Evolutionary conservation across 2,113 vertebrate species (phyloP).

Genomic region (Anolis sagrei): DNA sequence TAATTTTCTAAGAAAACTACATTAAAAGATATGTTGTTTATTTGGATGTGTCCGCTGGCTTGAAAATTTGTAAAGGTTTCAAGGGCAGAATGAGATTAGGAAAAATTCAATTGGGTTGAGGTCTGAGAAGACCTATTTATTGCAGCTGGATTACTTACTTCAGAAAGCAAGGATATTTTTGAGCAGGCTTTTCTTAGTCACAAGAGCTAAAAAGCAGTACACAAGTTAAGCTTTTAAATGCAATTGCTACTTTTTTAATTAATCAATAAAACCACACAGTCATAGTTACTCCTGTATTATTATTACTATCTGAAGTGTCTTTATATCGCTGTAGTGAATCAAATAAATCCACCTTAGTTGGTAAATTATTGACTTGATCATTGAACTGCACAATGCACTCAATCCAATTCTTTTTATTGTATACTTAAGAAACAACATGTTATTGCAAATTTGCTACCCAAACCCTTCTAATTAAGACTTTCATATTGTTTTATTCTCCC

Average conservation of each 20-base stretch:
- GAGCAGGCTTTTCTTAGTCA: background rate
- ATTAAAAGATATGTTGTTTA: too few relatives aligned
- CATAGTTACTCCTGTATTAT: background rate
- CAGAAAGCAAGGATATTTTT: background rate
- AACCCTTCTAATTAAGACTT: conserved; percentile 49
- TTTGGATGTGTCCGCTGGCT: too few relatives aligned
- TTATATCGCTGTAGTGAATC: conserved; percentile 47
- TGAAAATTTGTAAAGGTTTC: background rate
- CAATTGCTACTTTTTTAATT: conserved; percentile 47
- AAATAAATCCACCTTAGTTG: conserved; percentile 64
- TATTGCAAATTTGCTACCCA: conserved; percentile 36
- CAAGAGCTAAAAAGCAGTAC: background rate
- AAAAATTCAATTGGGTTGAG: background rate
- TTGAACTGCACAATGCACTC: conserved; percentile 44
- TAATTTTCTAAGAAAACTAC: too few relatives aligned
- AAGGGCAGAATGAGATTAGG: background rate
- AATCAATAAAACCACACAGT: conserved; percentile 14
- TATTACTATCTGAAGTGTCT: conserved; percentile 45
- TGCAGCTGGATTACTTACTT: background rate
- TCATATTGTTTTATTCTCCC: conserved; percentile 38
- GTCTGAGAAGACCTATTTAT: background rate
- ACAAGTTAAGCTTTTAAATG: conserved; percentile 58
- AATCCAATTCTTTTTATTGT: conserved; percentile 55
- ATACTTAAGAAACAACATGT: conserved; percentile 22
- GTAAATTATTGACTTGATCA: conserved; percentile 63